Base-by-base conservation (phyloP, 2,888 invertebrate genomes). In the Apomyelois bistriatella region DNA sequence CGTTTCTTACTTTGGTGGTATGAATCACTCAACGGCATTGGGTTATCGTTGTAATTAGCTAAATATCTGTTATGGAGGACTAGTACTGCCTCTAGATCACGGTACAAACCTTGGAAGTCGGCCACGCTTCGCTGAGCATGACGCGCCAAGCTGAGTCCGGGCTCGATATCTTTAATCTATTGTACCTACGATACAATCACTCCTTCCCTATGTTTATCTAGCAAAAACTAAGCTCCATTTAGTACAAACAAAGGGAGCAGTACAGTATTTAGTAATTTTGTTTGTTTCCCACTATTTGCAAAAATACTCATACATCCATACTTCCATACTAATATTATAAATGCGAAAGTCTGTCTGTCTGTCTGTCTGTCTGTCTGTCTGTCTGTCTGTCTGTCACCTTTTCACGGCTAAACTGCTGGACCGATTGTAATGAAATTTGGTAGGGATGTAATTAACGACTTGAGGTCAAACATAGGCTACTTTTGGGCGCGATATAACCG, bases 101-200 rank as follows among this genome's bases (percentile, higher is more conserved):
- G 74, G 76, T 80, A 85, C 73, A 75, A 84, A 78, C 89, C 88
- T 88, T 88, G 86, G 80, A 80, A 78, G 81, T 74, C 74, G 72
- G 76, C 66, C 75, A 84, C 76, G 89, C 85, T 87, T 64, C 65
- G 79, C 59, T 68, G 76, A 84, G 85, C 88, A 68, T 85, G 84
- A 84, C 86, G 77, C 70, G 71, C 70, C 78, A 70, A 70, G 70
- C 72, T 72, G 70, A 66, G 68, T 72, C 74, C 74, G 70, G 57
- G 74, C 74, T 74, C 80, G 74, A 82, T 84, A 79, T 77, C 82
- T 84, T 76, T 69, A 76, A 81, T 76, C 79, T 75, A 72, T 76
- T 74, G 73, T 79, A 63, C 61, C 55, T 65, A 55, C 57, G 66
- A 65, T 65, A 64, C 56, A 51, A 66, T 65, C 64, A 68, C 60